These are phyloP conservation scores for Meloidogyne chitwoodi DNA, from an alignment of 1,140 invertebrate species.

Conservation along the genomic window DNA sequence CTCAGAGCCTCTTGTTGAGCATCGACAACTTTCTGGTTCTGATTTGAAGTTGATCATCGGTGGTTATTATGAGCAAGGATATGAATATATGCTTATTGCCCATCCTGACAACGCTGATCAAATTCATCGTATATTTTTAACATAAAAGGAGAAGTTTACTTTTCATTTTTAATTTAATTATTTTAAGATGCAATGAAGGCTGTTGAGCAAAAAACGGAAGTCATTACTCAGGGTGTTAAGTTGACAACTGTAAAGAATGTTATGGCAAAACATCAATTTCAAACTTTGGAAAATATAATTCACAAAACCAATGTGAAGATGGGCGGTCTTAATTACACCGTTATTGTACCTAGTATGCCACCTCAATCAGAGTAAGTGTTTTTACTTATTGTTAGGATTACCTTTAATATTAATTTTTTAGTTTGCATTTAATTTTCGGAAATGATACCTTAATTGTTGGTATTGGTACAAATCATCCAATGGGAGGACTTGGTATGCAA, in stretches of 20 bases:
- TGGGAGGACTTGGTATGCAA: constrained; percentile 19
- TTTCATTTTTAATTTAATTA: not conserved
- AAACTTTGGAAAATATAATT: constrained; percentile 41
- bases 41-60: not conserved
- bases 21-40: not conserved
- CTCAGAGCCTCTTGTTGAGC: not conserved
- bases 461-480: constrained; percentile 23
- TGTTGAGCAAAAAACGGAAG: constrained; percentile 11
- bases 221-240: constrained; percentile 38
- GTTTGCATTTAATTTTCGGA: not conserved
- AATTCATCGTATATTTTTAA: constrained; percentile 3
- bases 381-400: not conserved
- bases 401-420: not conserved
- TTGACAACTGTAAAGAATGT: constrained; percentile 24
- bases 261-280: constrained; percentile 7
- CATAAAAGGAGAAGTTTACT: not conserved
- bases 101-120: constrained; percentile 15
- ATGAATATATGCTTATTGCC: constrained; percentile 18
- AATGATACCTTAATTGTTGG: constrained; percentile 26
- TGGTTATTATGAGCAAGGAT: not conserved
- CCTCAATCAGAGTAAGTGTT: constrained; percentile 1
- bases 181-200: constrained; percentile 33
- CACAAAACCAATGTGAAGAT: constrained; percentile 38
- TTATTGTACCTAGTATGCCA: not conserved
- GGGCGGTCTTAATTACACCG: constrained; percentile 25